Percentiles rank a stretch among this genome's conserved stretches.
Conservation (phyloP, 2,797 vertebrate species). For the Tapera naevia region DNA sequence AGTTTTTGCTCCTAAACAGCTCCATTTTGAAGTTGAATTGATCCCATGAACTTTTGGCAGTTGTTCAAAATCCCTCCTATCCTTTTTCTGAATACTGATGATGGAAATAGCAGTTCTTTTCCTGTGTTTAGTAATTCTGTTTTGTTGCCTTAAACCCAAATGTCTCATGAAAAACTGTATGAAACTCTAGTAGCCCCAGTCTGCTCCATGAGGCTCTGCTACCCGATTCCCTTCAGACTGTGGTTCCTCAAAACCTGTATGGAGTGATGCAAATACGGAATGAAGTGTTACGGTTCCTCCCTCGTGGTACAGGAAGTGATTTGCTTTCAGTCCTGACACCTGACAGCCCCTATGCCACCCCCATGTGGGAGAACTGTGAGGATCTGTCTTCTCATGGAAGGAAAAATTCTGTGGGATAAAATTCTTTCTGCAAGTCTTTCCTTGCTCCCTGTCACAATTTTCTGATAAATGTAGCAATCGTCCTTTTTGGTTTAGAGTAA, state of each 20-base stretch:
- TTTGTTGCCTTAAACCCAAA: neutral
- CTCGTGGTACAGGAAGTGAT: neutral
- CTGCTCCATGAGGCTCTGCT: neutral
- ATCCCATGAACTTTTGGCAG: conserved; percentile 19
- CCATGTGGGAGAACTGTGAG: neutral
- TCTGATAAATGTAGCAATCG: neutral
- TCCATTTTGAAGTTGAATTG: neutral
- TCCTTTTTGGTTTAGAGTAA: neutral
- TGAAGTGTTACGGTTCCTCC: neutral
- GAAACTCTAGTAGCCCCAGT: neutral
- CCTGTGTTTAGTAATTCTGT: neutral
- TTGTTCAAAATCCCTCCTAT: conserved; percentile 10
- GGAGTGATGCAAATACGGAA: neutral
- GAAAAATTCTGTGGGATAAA: neutral
- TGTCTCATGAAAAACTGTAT: neutral
- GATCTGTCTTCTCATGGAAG: neutral
- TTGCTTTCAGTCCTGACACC: neutral
- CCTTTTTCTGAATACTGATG: neutral
- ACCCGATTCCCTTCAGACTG: accelerated
- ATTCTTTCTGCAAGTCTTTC: neutral
- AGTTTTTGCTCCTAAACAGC: neutral
- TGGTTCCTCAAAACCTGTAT: neutral
- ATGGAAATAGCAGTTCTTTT: neutral
- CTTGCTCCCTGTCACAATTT: neutral
- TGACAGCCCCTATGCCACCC: neutral